Base-by-base conservation (phyloP, 2,888 invertebrate species). In the Kryphioiulus occultus region DNA sequence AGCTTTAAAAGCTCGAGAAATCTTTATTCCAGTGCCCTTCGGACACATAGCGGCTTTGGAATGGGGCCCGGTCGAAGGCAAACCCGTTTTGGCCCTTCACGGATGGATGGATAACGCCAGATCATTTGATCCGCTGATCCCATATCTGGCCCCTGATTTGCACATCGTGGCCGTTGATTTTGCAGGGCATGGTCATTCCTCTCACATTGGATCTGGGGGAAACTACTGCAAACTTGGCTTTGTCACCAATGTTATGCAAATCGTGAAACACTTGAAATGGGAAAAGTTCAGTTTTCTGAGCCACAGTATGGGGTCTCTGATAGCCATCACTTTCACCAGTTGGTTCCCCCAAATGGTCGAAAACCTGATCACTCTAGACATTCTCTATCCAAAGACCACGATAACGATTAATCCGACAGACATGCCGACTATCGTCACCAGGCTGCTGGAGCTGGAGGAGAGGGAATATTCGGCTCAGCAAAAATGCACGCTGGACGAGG, bases 301-400 rank as follows among this genome's bases (percentile, higher is more conserved):
- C 7, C 90, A 90, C 88, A 90, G 90, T 78, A 90, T 92, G 90
- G 92, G 92, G 42, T 92, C 91, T 17, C 89, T 91, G 10, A 89
- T 92, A 15, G 91, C 90, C 4, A 90, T 91, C 4, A 88, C 91
- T 26, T 92, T 91, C 90, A 90, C 91, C 44, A 90, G 91, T 0
- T 89, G 91, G 26, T 92, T 90, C 88, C 91, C 92, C 0, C 89
- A 91, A 0, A 87, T 89, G n/a, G 90, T 92, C 32, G 90, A 90
- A 68, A 90, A 90, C 59, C 85, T 92, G 15, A 88, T 90, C 17
- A 84, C 89, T 5, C n/a, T 90, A 17, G 90, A 90, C 87, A 87
- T 90, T 26, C 42, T 88, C 17, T 88, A 82, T 53, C 88, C 88
- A 12, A 26, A 39, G 12, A 44, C 47, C 84, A n/a, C 39, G 26